Evolutionary conservation across 2,888 invertebrate species (phyloP).

Genomic region (Sinodicranocentrus sp.): DNA sequence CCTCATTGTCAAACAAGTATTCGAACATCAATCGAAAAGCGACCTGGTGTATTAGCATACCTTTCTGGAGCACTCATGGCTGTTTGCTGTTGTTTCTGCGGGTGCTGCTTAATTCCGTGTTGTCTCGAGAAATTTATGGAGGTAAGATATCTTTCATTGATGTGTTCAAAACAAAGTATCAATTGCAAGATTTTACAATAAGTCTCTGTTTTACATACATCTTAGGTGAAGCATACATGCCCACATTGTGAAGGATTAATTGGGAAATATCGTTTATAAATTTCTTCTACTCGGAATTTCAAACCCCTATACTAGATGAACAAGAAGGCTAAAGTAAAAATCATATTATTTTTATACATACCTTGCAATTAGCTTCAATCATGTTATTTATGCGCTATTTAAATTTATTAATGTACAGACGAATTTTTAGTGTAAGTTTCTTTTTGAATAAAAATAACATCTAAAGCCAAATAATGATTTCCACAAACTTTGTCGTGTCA

Average conservation of each 20-base stretch:
- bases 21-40: conserved; percentile 46
- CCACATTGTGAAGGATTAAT: conserved; percentile 44
- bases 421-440: not conserved
- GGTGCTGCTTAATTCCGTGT: conserved; percentile 47
- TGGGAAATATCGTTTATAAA: conserved; percentile 42
- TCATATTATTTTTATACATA: too few species aligned
- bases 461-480: too few species aligned
- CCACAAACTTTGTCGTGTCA: too few species aligned
- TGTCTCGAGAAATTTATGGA: conserved; percentile 49
- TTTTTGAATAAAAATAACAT: not conserved
- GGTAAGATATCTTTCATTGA: too few species aligned
- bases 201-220: too few species aligned
- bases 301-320: too few species aligned
- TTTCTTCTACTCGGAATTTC: not conserved
- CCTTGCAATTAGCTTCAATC: not conserved
- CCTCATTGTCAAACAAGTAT: conserved; percentile 50
- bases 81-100: conserved; percentile 47
- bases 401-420: not conserved
- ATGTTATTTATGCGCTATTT: not conserved
- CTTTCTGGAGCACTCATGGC: conserved; percentile 49
- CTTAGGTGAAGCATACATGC: conserved; percentile 52
- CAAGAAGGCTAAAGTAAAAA: too few species aligned
- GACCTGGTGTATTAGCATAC: conserved; percentile 47
- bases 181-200: too few species aligned
- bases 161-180: too few species aligned